Evolutionary conservation across 1,140 invertebrate genomes (phyloP), one percentile per base, ranked within the genome.

Genomic region (Drosophila nebulosa): DNA sequence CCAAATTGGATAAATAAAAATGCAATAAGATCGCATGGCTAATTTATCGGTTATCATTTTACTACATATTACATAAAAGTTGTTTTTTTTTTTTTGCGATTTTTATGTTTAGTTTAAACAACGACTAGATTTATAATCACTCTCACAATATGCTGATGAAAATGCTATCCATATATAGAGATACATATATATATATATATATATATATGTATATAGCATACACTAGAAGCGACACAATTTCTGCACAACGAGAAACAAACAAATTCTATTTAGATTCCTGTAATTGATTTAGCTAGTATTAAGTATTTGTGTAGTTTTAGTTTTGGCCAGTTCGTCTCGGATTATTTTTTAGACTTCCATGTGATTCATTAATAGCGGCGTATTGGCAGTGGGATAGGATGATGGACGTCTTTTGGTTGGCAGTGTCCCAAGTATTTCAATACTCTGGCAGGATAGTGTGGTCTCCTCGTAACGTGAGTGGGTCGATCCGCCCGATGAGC

Each of bases 361-460:
- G 50, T 91, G 90, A 72, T 90, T 91, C 46, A 89, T 69, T 14
- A 91, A 56, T 52, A 91, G 59, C 18, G 90, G 90, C 14, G 90
- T 91, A 58, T 90, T 88, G 42, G 78, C 89, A 61, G 80, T 90
- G n/a, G 89, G 84, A 74, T 79, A 91, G 7, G 89, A 90, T 12
- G 80, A 84, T 7, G 89, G 83, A 35, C 84, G 74, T 4, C 80
- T 69, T 35, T 89, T 77, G 21, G 18, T 60, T 10, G 81, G 79
- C 51, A 69, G 64, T 1, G 18, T 63, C 10, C 64, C 68, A 12
- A 91, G 50, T 21, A 92, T 74, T 16, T 93, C 92, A 7, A 92
- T 92, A 57, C 92, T 92, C 35, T 92, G 92, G 69, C 92, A 92
- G 27, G 92, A 92, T 22, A 89, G 65, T 9, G 89, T 91, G 0